Conservation (phyloP, 2,888 invertebrate species). For the Eupithecia subumbrata region DNA sequence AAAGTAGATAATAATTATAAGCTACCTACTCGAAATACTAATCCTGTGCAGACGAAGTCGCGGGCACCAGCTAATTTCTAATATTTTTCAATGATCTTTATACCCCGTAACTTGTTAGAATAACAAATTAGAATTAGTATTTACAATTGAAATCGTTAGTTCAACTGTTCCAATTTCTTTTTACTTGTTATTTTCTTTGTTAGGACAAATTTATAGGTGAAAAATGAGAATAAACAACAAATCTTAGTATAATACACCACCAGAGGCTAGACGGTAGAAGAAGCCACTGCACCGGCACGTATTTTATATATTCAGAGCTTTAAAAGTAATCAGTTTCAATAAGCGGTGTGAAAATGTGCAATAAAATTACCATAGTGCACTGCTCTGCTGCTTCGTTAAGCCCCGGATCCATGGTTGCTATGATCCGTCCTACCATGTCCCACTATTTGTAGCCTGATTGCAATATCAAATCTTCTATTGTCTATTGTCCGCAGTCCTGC, state of each 20-base stretch:
- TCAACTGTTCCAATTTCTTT: no score
- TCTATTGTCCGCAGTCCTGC: no score
- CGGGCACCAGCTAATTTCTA: no score
- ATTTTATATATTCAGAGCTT: not conserved
- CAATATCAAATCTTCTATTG: not conserved
- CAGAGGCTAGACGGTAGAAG: not conserved
- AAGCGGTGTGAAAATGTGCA: slow-evolving; percentile 9
- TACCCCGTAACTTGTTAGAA: no score
- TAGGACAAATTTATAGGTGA: no score
- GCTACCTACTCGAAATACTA: no score
- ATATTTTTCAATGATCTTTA: no score
- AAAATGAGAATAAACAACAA: not conserved
- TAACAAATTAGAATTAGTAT: no score
- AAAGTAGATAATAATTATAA: no score
- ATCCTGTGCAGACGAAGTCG: no score
- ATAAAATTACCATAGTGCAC: slow-evolving; percentile 10
- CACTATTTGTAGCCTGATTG: not conserved
- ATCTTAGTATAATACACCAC: not conserved
- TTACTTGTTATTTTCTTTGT: no score
- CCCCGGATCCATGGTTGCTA: not conserved
- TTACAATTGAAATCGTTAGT: no score
- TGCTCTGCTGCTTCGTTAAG: slow-evolving; percentile 1
- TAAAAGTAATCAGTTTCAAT: slow-evolving; percentile 10
- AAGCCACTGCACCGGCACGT: not conserved
- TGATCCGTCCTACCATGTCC: not conserved